Percentiles rank a stretch among this genome's conserved stretches.
Conservation (phyloP, 1,140 invertebrate species). For the Drosophila aff. region DNA sequence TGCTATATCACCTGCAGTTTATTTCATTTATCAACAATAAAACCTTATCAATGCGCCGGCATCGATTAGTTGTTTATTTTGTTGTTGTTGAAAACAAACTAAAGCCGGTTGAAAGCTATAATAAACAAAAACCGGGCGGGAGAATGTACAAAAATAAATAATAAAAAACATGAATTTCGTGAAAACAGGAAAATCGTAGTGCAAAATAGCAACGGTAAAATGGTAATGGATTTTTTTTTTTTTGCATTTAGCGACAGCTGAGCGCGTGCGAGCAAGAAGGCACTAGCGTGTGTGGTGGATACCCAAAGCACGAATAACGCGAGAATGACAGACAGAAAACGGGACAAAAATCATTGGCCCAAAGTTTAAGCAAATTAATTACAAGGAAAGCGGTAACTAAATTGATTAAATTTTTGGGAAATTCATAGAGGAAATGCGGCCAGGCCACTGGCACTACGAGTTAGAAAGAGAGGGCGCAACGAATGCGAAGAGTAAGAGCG, state of each 20-base stretch:
- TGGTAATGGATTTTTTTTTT: constrained; percentile 10
- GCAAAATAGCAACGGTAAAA: constrained; percentile 36
- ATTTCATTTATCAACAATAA: constrained; percentile 20
- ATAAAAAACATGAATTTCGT: constrained; percentile 3
- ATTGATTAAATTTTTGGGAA: not conserved
- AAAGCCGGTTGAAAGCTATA: constrained; percentile 7
- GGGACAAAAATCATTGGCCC: constrained; percentile 6
- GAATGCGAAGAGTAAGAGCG: not conserved
- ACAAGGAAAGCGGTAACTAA: not conserved
- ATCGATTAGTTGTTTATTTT: constrained; percentile 31
- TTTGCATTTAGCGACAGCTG: constrained; percentile 31
- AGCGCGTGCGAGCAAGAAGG: constrained; percentile 36
- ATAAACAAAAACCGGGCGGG: constrained; percentile 8
- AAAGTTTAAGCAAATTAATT: constrained; percentile 8
- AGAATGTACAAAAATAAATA: too few species aligned
- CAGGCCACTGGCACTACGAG: constrained; percentile 20
- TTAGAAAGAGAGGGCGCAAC: constrained; percentile 25
- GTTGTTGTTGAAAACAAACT: not conserved
- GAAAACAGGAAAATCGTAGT: not conserved
- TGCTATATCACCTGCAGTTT: not conserved
- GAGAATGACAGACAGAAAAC: constrained; percentile 15
- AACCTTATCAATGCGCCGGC: constrained; percentile 35
- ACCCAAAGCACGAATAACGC: constrained; percentile 24
- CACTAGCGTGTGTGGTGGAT: constrained; percentile 30
- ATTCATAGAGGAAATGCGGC: constrained; percentile 3